Conservation (phyloP, 2,888 invertebrate species). For the Horisme vitalbata region DNA sequence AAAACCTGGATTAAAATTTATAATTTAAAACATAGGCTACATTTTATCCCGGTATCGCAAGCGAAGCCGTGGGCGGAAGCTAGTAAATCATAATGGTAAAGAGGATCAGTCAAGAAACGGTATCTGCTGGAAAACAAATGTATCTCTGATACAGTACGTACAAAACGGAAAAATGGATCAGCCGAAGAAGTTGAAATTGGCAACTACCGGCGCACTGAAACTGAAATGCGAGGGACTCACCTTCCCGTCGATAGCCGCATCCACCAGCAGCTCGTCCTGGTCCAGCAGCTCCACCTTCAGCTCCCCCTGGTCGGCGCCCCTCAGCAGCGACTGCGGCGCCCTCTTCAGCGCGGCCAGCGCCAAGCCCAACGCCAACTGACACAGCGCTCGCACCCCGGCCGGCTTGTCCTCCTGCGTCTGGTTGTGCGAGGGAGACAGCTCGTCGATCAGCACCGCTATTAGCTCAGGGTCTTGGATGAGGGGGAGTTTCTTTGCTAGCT, state of each 20-base stretch:
- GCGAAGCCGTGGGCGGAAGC: too few relatives aligned
- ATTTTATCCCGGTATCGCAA: too few relatives aligned
- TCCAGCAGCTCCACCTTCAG: slow-evolving; percentile 76
- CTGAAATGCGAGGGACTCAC: too few relatives aligned
- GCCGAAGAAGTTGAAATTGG: too few relatives aligned
- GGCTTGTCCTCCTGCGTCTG: slow-evolving; percentile 40
- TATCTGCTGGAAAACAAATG: too few relatives aligned
- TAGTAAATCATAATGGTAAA: too few relatives aligned
- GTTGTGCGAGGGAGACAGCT: slow-evolving; percentile 61
- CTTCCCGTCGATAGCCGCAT: slow-evolving; percentile 89
- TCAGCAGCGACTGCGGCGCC: slow-evolving; percentile 64
- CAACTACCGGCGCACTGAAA: too few relatives aligned
- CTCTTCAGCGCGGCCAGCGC: slow-evolving; percentile 69
- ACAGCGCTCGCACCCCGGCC: slow-evolving; percentile 57
- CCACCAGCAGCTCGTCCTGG: slow-evolving; percentile 91
- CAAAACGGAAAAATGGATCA: too few relatives aligned
- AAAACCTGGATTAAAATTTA: too few relatives aligned
- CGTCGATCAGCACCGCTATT: slow-evolving; percentile 76
- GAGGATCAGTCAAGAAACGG: too few relatives aligned
- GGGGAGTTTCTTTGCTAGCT: slow-evolving; percentile 86
- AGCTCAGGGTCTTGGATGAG: slow-evolving; percentile 84
- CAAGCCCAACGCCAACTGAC: slow-evolving; percentile 62
- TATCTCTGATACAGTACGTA: too few relatives aligned
- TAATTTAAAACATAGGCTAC: too few relatives aligned
- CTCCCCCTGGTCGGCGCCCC: slow-evolving; percentile 34